Conservation (phyloP, 2,113 vertebrate species). For the Crocuta crocuta region DNA sequence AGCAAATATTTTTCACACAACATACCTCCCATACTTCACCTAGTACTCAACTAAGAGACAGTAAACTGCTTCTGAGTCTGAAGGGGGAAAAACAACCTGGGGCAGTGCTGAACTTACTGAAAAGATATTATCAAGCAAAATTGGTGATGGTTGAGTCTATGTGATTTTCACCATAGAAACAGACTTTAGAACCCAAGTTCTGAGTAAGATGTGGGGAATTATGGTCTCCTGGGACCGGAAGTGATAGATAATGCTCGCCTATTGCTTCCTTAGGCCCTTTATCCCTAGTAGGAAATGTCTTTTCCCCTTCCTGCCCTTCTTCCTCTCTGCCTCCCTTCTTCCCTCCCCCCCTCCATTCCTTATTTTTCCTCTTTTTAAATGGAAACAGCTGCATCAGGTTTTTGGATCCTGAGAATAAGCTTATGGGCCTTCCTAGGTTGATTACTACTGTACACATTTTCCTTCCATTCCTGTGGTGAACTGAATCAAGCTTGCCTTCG, state of each 20-base stretch:
- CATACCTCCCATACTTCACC: background rate
- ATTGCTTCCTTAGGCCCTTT: background rate
- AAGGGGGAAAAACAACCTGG: background rate
- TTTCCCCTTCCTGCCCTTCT: too few species aligned
- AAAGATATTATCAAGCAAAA: background rate
- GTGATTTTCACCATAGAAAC: background rate
- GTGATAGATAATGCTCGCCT: background rate
- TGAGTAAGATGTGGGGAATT: background rate
- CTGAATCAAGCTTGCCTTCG: background rate
- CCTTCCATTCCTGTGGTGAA: background rate
- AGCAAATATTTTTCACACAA: background rate
- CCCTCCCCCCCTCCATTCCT: background rate
- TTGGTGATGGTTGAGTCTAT: background rate
- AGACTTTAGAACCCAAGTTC: background rate
- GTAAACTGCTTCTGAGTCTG: background rate
- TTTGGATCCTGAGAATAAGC: background rate
- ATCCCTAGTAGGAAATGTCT: accelerated
- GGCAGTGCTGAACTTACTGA: background rate
- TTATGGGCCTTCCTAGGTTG: background rate
- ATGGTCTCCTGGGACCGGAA: background rate
- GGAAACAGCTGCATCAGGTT: background rate
- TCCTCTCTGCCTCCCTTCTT: too few species aligned
- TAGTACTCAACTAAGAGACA: background rate
- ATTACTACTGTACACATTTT: background rate
- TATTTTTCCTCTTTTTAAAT: too few species aligned